A percentile compares a stretch with the other conserved stretches of the same genome.
Conservation (phyloP, 2,797 vertebrate genomes). For the Rhynchonycteris naso region DNA sequence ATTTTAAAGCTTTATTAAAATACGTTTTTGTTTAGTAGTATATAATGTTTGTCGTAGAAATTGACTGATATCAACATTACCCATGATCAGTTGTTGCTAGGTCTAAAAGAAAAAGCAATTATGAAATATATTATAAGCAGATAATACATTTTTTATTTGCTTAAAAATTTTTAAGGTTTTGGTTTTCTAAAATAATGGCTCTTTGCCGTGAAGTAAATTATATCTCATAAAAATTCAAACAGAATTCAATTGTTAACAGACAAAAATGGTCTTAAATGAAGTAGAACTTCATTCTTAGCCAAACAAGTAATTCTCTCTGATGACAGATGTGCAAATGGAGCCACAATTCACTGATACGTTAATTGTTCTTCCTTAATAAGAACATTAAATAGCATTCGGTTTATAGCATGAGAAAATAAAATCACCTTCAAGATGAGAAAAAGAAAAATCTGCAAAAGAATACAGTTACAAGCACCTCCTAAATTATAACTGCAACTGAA, state of each 20-base stretch:
- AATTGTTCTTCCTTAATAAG: constrained; percentile 66
- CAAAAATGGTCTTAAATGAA: constrained; percentile 68
- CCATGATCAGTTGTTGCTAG: neutral
- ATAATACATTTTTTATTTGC: constrained; percentile 35
- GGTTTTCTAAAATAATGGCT: constrained; percentile 63
- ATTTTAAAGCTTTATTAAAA: constrained; percentile 35
- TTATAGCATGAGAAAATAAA: constrained; percentile 49
- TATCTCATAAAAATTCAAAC: constrained; percentile 63
- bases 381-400: constrained; percentile 51
- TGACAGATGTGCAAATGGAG: constrained; percentile 51
- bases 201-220: constrained; percentile 64
- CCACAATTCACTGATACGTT: constrained; percentile 37
- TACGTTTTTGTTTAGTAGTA: neutral
- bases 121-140: constrained; percentile 45
- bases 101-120: constrained; percentile 45
- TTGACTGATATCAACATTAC: neutral
- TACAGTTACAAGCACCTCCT: constrained; percentile 45
- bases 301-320: constrained; percentile 61
- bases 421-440: constrained; percentile 44
- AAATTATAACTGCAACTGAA: constrained; percentile 43
- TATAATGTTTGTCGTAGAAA: neutral
- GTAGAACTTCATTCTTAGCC: constrained; percentile 63
- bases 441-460: constrained; percentile 46
- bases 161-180: constrained; percentile 34
- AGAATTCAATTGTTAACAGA: constrained; percentile 66